A percentile compares a stretch with the other conserved stretches of the same genome.
These are phyloP conservation scores for Martes martes DNA, from an alignment of 2,113 vertebrate genomes.

Conservation along the genomic window DNA sequence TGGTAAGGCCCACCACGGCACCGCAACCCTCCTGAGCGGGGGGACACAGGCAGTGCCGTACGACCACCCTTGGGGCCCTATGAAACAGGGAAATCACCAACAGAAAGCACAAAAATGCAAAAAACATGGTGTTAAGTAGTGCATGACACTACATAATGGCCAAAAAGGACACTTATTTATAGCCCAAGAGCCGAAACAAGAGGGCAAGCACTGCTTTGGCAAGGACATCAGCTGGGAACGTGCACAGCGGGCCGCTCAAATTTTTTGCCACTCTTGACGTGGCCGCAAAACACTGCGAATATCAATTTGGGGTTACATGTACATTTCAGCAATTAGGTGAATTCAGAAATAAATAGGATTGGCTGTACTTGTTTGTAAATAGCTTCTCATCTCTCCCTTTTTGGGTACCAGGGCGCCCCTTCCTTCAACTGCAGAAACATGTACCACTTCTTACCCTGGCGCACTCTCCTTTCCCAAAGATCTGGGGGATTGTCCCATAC, in stretches of 20 bases:
- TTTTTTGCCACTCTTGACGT: fast-evolving
- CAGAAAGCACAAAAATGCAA: not conserved
- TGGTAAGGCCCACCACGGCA: not conserved
- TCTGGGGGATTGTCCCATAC: conserved; percentile 97
- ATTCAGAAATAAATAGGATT: not conserved
- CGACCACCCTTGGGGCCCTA: fast-evolving
- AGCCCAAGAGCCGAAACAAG: not conserved
- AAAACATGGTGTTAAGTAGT: not conserved
- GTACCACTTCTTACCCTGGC: conserved; percentile 87
- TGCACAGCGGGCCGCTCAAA: fast-evolving
- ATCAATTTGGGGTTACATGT: fast-evolving
- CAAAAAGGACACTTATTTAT: not conserved
- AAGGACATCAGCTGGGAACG: not conserved
- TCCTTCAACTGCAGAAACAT: not conserved
- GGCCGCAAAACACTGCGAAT: fast-evolving
- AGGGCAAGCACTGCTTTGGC: not conserved
- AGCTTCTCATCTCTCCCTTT: too few species aligned
- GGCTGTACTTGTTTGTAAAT: not conserved
- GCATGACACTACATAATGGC: fast-evolving
- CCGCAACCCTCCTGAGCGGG: not conserved
- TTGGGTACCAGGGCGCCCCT: not conserved
- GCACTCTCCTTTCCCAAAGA: conserved; percentile 97
- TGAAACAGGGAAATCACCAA: not conserved
- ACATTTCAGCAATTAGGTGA: not conserved
- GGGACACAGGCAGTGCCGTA: too few species aligned